phyloP scores from a whole-genome alignment of 1,140 invertebrate species.

The Eulimnadia texana region DNA sequence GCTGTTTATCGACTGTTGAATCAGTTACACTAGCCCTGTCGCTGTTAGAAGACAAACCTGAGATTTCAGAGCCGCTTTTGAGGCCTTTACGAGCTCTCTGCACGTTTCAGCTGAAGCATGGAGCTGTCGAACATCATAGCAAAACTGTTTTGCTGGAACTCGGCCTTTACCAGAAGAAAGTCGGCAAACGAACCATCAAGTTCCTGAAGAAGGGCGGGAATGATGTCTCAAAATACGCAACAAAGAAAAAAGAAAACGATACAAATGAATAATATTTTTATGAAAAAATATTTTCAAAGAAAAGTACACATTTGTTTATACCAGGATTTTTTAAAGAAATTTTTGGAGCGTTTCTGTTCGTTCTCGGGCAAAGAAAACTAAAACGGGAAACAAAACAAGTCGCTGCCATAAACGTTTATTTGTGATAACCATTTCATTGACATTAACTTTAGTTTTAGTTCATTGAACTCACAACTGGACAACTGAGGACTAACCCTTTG shows the following conservation, averaged over 20 bases:
- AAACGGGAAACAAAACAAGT: too few relatives aligned
- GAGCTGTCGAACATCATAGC: conserved; percentile 81
- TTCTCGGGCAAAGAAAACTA: too few relatives aligned
- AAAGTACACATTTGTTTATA: too few relatives aligned
- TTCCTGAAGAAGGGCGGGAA: conserved; percentile 23
- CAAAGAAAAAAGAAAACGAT: neutral
- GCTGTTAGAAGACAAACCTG: conserved; percentile 51
- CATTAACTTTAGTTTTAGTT: neutral
- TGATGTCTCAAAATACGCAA: neutral
- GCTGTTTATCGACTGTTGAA: conserved; percentile 79
- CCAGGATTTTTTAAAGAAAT: too few relatives aligned
- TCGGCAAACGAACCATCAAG: conserved; percentile 58
- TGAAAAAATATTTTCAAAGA: neutral
- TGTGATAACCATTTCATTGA: neutral
- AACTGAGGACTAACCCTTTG: too few relatives aligned
- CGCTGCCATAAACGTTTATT: too few relatives aligned
- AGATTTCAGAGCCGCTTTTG: conserved; percentile 49
- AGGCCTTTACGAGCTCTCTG: conserved; percentile 67
- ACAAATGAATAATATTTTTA: neutral
- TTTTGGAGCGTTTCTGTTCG: too few relatives aligned
- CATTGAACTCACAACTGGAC: too few relatives aligned
- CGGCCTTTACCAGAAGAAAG: conserved; percentile 64
- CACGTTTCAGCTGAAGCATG: conserved; percentile 69
- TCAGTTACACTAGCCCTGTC: conserved; percentile 67
- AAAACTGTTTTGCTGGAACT: conserved; percentile 77